Base-by-base conservation (phyloP, 2,797 vertebrate species). In the Onychomys arenicola region DNA sequence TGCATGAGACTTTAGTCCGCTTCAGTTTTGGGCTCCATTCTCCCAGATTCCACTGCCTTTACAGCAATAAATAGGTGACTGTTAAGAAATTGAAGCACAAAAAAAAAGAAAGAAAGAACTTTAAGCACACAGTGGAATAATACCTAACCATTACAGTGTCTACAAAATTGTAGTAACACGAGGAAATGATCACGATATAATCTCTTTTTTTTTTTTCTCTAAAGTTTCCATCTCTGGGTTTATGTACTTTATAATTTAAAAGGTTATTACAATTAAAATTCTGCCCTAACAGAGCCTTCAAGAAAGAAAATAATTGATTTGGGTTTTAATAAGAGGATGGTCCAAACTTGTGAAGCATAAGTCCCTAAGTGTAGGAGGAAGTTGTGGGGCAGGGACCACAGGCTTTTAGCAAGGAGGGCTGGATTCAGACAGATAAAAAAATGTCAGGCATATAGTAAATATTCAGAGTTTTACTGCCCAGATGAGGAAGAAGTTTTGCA, bases 231-330 rank as follows among this genome's bases (percentile, higher is more conserved):
- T 65, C 37, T 83, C 90, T 34, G 49, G 2, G 19, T 49, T 91
- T 93, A 67, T 75, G 77, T 90, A 75, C 88, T 96, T 90, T 86
- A 88, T 52, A 40, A 61, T 13, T 46, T 7, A 63, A 92, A 59
- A 76, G 21, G 16, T 63, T 71, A 93, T 63, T 71, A 80, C 32
- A 86, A 77, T 73, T 63, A 92, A 85, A 91, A 83, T 87, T 87
- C 49, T 43, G 27, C 32, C 23, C n/a, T 63, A 61, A 19, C 52
- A 90, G 10, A 7, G 8, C 27, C n/a, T 67, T 85, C 32, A 61
- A 92, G 37, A 73, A 93, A 90, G 46, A 40, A 69, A 55, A 77
- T 57, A 59, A 0, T n/a, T 37, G 32, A 76, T 29, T 87, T 84
- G 19, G 89, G 46, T 77, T 63, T 91, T 84, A 6, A 83, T 10